These are phyloP conservation scores for Protomyctophum bolini DNA, from an alignment of 2,113 vertebrate genomes.

Conservation along the genomic window DNA sequence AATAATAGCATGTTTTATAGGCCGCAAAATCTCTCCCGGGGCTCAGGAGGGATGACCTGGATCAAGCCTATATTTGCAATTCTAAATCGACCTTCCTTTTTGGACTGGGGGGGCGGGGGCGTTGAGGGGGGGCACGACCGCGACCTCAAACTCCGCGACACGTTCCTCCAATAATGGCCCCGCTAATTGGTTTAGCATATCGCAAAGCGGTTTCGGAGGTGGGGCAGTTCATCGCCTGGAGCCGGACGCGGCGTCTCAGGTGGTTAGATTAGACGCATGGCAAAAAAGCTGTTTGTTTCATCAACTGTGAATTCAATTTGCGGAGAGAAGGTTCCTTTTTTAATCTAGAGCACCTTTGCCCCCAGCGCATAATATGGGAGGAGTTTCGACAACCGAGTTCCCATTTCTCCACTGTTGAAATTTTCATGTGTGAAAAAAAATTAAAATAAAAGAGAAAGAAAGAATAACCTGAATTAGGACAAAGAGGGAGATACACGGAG, in stretches of 20 bases:
- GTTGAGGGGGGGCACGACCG: conserved; percentile 19
- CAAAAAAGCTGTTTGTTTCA: conserved; percentile 81
- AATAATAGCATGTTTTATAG: neutral
- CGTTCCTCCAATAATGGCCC: conserved; percentile 67
- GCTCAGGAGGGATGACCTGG: conserved; percentile 43
- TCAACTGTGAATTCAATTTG: conserved; percentile 84
- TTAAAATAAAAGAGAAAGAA: conserved; percentile 1
- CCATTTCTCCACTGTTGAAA: conserved; percentile 41
- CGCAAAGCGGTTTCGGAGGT: conserved; percentile 65
- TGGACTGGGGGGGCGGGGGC: conserved; percentile 48
- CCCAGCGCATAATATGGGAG: conserved; percentile 69
- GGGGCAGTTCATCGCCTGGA: conserved; percentile 75
- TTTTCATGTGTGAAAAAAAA: conserved; percentile 54
- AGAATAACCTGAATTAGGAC: conserved; percentile 26
- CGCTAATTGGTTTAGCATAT: conserved; percentile 76
- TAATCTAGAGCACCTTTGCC: conserved; percentile 81
- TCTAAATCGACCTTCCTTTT: conserved; percentile 52
- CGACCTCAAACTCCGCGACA: conserved; percentile 67
- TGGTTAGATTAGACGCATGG: conserved; percentile 72
- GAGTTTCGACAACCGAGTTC: conserved; percentile 41
- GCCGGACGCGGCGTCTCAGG: conserved; percentile 75
- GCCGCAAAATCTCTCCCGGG: conserved; percentile 18
- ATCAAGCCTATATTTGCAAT: conserved; percentile 53
- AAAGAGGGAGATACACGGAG: conserved; percentile 43
- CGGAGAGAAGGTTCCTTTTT: conserved; percentile 62